These are phyloP conservation scores for Saxidomus purpurata DNA, from an alignment of 1,140 invertebrate genomes.

Conservation along the genomic window DNA sequence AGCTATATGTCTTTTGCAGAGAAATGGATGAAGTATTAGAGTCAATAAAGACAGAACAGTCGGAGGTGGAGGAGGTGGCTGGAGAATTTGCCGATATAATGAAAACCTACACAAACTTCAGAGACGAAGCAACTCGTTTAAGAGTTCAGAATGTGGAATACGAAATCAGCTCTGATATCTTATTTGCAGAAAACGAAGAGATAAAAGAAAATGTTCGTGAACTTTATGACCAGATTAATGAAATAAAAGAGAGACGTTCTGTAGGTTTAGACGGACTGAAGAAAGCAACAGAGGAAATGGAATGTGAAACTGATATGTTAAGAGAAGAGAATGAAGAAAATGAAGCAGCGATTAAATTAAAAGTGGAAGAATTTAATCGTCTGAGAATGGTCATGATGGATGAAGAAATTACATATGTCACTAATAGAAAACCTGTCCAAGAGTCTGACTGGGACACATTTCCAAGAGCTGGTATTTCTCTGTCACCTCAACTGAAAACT, in stretches of 20 bases:
- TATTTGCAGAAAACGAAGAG: neutral
- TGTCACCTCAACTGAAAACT: neutral
- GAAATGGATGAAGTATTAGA: constrained; percentile 7
- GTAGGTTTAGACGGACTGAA: neutral
- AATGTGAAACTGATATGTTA: neutral
- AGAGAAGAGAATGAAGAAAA: neutral
- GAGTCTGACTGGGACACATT: neutral
- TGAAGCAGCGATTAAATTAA: neutral
- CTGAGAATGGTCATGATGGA: neutral
- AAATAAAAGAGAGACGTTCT: neutral
- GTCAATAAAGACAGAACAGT: neutral
- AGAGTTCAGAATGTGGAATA: neutral
- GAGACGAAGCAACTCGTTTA: neutral
- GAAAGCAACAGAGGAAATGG: neutral
- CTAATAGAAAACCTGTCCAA: neutral
- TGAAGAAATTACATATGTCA: neutral
- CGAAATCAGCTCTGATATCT: neutral
- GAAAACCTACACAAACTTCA: neutral
- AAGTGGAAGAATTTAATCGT: neutral
- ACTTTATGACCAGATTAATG: neutral
- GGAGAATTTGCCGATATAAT: neutral
- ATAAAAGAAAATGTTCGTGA: neutral
- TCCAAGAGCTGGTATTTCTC: neutral
- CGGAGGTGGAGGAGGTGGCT: neutral
- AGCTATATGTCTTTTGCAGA: neutral